These are phyloP conservation scores for Ctenodactylus gundi DNA, from an alignment of 2,113 vertebrate species.

Conservation along the genomic window DNA sequence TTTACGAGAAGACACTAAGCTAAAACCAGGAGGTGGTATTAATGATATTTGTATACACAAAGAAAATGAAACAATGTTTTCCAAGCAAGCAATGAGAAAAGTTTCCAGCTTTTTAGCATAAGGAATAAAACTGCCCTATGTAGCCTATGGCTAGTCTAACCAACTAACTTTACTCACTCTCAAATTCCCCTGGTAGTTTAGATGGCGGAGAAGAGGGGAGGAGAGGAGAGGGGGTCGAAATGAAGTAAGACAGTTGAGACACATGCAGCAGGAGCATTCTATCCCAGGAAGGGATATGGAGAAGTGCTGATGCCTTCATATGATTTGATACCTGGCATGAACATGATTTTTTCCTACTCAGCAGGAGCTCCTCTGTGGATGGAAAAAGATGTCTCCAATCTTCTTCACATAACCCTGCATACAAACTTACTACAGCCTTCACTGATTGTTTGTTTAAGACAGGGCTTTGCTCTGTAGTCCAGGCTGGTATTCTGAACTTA, in stretches of 20 bases:
- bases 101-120: neutral
- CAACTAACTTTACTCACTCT: neutral
- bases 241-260: neutral
- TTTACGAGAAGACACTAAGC: neutral
- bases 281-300: neutral
- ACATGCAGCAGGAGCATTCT: neutral
- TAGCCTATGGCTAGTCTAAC: neutral
- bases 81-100: neutral
- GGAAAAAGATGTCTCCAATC: neutral
- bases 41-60: neutral
- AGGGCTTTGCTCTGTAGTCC: too few species aligned
- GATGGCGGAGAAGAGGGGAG: neutral
- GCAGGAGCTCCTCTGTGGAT: neutral
- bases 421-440: too few species aligned
- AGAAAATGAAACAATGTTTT: neutral
- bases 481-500: too few species aligned
- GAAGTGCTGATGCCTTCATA: neutral
- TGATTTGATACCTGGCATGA: neutral
- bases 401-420: neutral
- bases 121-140: too few species aligned
- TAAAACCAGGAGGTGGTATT: neutral
- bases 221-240: neutral
- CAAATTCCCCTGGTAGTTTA: neutral
- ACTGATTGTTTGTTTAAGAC: too few species aligned
- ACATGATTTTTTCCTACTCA: neutral